Evolutionary conservation across 2,888 invertebrate genomes (phyloP).

Genomic region (Brachylomia viminalis): DNA sequence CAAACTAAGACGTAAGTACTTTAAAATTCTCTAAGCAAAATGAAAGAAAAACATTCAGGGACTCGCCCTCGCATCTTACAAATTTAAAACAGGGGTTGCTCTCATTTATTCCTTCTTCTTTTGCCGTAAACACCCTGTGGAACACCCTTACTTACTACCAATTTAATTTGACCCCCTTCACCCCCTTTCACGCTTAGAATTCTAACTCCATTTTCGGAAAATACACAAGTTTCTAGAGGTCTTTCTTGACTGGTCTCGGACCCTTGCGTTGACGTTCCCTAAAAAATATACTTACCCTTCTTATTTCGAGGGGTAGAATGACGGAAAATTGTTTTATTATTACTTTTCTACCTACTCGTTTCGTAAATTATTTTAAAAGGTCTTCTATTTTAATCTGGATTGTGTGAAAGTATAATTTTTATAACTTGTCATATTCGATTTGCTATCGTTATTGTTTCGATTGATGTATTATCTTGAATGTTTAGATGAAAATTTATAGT

Average conservation of each 20-base stretch:
- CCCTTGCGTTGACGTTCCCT: slow-evolving; percentile 75
- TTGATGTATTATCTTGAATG: neutral
- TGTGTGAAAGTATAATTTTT: neutral
- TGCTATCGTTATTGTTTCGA: neutral
- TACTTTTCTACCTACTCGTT: slow-evolving; percentile 69
- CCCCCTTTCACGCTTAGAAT: slow-evolving; percentile 51
- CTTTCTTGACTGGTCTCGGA: slow-evolving; percentile 72
- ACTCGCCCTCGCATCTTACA: slow-evolving; percentile 77
- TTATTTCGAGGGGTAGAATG: slow-evolving; percentile 79
- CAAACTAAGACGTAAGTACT: slow-evolving; percentile 33
- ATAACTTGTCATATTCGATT: neutral
- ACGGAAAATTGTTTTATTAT: slow-evolving; percentile 73
- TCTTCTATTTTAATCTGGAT: slow-evolving; percentile 14
- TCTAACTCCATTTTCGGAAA: slow-evolving; percentile 26
- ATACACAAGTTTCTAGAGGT: slow-evolving; percentile 52
- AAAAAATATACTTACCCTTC: slow-evolving; percentile 79
- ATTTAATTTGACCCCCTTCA: slow-evolving; percentile 65
- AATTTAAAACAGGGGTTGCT: slow-evolving; percentile 84
- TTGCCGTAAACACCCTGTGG: slow-evolving; percentile 69
- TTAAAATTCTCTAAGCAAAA: slow-evolving; percentile 70
- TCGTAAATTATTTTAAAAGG: slow-evolving; percentile 59
- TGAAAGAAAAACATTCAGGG: slow-evolving; percentile 76
- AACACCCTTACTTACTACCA: slow-evolving; percentile 70
- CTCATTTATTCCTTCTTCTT: slow-evolving; percentile 86
- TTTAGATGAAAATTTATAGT: neutral